Evolutionary conservation across 2,888 invertebrate species (phyloP).

Genomic region (Anaspis maculata): DNA sequence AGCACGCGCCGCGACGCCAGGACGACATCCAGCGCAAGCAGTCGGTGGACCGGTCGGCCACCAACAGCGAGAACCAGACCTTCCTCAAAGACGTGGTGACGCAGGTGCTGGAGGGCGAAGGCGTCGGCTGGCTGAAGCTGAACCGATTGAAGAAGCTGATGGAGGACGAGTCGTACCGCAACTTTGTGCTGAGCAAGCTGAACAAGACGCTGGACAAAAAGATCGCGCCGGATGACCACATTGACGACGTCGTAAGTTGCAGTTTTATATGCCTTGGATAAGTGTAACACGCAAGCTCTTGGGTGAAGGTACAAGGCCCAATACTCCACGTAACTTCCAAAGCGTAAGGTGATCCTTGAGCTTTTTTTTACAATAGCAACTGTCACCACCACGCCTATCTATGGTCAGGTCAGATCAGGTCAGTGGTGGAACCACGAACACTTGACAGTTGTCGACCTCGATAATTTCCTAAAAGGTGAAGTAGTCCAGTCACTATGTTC

Average conservation of each 20-base stretch:
- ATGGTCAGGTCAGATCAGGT: too few relatives aligned
- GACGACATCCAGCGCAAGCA: constrained; percentile 62
- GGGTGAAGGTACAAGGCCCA: constrained; percentile 1
- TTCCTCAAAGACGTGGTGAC: constrained; percentile 86
- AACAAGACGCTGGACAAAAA: constrained; percentile 90
- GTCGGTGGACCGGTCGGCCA: constrained; percentile 61
- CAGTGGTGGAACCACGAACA: too few relatives aligned
- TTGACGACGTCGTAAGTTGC: constrained; percentile 88
- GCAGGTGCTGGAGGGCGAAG: constrained; percentile 83
- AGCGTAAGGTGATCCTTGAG: too few relatives aligned
- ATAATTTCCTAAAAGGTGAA: too few relatives aligned
- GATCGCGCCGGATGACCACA: constrained; percentile 90
- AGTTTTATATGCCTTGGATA: neutral
- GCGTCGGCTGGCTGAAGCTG: constrained; percentile 93
- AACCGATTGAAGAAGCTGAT: constrained; percentile 89
- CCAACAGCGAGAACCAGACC: constrained; percentile 84
- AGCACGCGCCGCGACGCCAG: constrained; percentile 63
- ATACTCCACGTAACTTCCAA: too few relatives aligned
- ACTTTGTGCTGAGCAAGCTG: constrained; percentile 88
- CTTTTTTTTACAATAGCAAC: too few relatives aligned
- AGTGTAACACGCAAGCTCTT: constrained; percentile 2
- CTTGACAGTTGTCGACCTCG: too few relatives aligned
- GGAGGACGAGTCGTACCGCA: constrained; percentile 98
- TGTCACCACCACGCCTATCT: too few relatives aligned
- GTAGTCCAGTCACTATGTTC: too few relatives aligned